Percentiles rank a stretch among this genome's conserved stretches.
Conservation (phyloP, 2,888 invertebrate species). For the Coelinius sp. region DNA sequence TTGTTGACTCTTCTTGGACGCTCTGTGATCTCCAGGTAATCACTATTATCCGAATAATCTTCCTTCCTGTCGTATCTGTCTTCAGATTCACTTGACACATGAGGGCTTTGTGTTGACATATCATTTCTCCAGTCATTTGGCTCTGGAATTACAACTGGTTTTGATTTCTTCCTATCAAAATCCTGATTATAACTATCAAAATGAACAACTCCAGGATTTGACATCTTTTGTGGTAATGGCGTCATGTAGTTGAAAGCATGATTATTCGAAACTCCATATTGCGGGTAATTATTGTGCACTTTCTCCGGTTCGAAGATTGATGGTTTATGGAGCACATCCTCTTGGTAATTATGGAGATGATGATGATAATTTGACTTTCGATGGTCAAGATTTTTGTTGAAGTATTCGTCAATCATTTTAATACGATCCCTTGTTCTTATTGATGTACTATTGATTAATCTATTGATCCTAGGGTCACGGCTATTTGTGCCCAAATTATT, state of each 20-base stretch:
- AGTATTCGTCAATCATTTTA: constrained; percentile 53
- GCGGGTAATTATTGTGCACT: constrained; percentile 51
- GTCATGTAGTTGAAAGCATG: constrained; percentile 35
- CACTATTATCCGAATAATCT: constrained; percentile 59
- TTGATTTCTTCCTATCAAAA: no score
- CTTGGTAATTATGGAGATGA: constrained; percentile 46
- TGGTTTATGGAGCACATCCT: constrained; percentile 46
- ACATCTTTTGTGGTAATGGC: constrained; percentile 34
- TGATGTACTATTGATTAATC: constrained; percentile 16
- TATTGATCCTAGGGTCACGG: no score
- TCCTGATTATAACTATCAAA: constrained; percentile 39
- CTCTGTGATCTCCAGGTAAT: constrained; percentile 62
- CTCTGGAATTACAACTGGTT: constrained; percentile 59
- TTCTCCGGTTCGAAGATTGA: constrained; percentile 50
- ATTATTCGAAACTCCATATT: constrained; percentile 43
- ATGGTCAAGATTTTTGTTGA: constrained; percentile 47
- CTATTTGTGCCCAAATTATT: constrained; percentile 36
- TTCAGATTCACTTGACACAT: constrained; percentile 28
- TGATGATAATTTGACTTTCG: constrained; percentile 24
- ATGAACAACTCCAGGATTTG: constrained; percentile 49
- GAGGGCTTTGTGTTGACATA: background rate
- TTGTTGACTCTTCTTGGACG: constrained; percentile 59
- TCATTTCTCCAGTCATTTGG: constrained; percentile 54
- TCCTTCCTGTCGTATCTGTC: constrained; percentile 55
- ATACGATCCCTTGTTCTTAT: constrained; percentile 46